phyloP scores from a whole-genome alignment of 2,113 vertebrate genomes.

The Ciconia maguari region DNA sequence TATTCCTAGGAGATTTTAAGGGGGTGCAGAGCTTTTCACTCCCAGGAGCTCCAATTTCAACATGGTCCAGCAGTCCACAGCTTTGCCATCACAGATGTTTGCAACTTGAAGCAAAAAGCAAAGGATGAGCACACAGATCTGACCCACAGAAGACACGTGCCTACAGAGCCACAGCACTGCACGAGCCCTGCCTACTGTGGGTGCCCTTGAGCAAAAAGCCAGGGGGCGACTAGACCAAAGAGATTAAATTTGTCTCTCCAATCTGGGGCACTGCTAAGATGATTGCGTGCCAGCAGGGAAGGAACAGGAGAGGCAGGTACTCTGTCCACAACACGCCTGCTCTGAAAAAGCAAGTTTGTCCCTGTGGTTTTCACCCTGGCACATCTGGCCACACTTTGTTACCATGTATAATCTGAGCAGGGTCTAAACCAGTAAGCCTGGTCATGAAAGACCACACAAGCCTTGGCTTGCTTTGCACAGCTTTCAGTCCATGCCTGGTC shows the following conservation, averaged over 20 bases:
- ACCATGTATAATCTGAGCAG: neutral
- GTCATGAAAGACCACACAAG: neutral
- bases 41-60: neutral
- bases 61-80: neutral
- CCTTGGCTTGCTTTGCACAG: neutral
- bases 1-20: neutral
- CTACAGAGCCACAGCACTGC: neutral
- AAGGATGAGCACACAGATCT: neutral
- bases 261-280: neutral
- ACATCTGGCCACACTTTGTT: neutral
- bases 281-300: neutral
- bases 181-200: neutral
- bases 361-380: neutral
- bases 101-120: neutral
- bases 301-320: neutral
- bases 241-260: neutral
- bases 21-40: neutral
- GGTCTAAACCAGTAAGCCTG: neutral
- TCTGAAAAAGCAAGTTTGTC: neutral
- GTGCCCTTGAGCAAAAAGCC: neutral
- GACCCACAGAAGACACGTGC: neutral
- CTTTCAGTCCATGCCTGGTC: neutral
- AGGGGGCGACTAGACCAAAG: neutral
- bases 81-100: neutral
- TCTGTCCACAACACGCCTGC: neutral